A percentile compares a stretch with the other conserved stretches of the same genome.
Evolutionary conservation across 1,140 invertebrate species (phyloP).

Genomic region (Metopolophium dirhodum): DNA sequence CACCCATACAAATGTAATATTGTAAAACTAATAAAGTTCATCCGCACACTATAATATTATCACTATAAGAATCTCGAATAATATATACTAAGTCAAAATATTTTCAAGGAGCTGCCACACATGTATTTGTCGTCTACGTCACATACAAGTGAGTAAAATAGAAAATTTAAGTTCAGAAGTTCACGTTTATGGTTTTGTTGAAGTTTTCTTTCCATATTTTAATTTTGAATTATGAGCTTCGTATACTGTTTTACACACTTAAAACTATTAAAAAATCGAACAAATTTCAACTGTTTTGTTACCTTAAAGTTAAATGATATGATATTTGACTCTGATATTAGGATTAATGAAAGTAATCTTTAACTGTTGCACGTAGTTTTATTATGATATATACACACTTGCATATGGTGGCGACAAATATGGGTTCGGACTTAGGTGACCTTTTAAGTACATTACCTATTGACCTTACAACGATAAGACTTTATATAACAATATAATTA

Average conservation of each 20-base stretch:
- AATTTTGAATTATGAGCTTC: not conserved
- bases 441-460: no score
- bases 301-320: no score
- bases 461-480: no score
- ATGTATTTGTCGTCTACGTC: not conserved
- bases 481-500: no score
- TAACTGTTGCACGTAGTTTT: no score
- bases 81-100: not conserved
- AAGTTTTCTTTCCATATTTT: not conserved
- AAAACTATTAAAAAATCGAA: not conserved
- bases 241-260: not conserved
- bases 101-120: not conserved
- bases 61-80: not conserved
- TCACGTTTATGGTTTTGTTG: not conserved
- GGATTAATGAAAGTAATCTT: no score
- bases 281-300: not conserved
- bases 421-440: no score
- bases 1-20: not conserved
- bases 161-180: not conserved
- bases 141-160: not conserved
- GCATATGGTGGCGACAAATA: no score
- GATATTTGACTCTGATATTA: no score
- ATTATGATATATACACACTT: no score
- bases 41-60: not conserved
- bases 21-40: not conserved